Evolutionary conservation across 2,888 invertebrate genomes (phyloP), one percentile per base, ranked within the genome.

Genomic region (Noctua janthina): DNA sequence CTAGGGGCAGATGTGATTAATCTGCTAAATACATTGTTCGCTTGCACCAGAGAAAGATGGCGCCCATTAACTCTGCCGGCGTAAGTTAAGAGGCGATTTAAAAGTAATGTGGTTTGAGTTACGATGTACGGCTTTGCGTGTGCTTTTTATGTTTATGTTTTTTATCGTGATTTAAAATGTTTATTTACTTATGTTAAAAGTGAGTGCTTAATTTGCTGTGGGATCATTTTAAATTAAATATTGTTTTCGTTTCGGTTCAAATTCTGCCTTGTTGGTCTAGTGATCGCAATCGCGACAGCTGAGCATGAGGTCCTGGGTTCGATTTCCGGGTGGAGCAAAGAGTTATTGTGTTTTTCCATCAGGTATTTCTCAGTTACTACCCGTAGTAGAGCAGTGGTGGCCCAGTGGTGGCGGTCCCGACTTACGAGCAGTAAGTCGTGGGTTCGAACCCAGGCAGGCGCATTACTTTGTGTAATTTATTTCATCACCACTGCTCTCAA

Each of bases 31-130:
- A 83, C 81, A 87, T 83, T 85, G 87, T 83, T 66, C 85, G 62
- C 75, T 75, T 76, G 86, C 81, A 87, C 82, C 79, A 77, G 79
- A 88, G 88, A 88, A 85, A 88, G 81, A 88, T 87, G 68, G 82
- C 76, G 5, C 7, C 70, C 75, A 86, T 88, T 85, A 87, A 78
- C 71, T 82, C 49, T 29, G 64, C 77, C 74, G 78, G 75, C 46
- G 82, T 81, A 85, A 88, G 83, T 88, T 83, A 86, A 88, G 79
- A 86, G 88, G 82, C 69, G 76, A 86, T 85, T 86, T 85, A 79
- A 88, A 88, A 88, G 79, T 88, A 86, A 81, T 83, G 78, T 85
- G 79, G 70, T 83, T 85, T 88, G 81, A 88, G 85, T 83, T 77
- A 88, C 83, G 79, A 64, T 79, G 74, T 51, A 76, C 70, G 77